Base-by-base conservation (phyloP, 2,888 invertebrate genomes). In the Ephialtes manifestator region DNA sequence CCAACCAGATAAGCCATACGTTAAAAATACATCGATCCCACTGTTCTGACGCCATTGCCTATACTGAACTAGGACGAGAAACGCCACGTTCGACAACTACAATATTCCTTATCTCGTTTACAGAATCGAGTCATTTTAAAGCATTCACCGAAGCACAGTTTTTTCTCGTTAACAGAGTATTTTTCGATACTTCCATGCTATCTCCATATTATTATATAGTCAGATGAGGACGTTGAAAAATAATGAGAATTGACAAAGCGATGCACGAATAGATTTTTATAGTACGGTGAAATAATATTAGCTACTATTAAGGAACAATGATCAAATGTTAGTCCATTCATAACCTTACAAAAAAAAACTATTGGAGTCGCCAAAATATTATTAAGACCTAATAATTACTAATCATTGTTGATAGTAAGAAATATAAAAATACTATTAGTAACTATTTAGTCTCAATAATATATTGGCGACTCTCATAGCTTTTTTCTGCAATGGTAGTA, bases 11-110 rank as follows among this genome's bases (percentile, higher is more conserved):
- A 75, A 68, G 75, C 80, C 71, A 24, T 51, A 39, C 60, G 83
- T 83, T 80, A 83, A 80, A 83, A 83, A 80, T 83, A 83, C 74
- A 83, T 39, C 46, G 13, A 48, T 55, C 15, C 15, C 5, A 18
- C 48, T 43, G 39, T 60, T 15, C 48, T 51, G 18, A 63, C n/a
- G 20, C n/a, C 35, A 28, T 39, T 18, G 13, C 20, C 18, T 63
- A 15, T 58, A 43, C 28, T 48, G 43, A 5, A 53, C 70, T 63
- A 39, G 20, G 51, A 15, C 51, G 31, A 70, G 46, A 60, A 60
- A 46, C 8, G 46, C 7, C 13, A n/a, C 28, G 15, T 48, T 39
- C 28, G 13, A 39, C 28, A 24, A 72, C 20, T n/a, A 15, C 24
- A 13, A 43, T 39, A 65, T 58, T 13, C 11, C 24, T 24, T 58